Base-by-base conservation (phyloP, 2,888 invertebrate genomes). In the Nemotelus pantherinus region DNA sequence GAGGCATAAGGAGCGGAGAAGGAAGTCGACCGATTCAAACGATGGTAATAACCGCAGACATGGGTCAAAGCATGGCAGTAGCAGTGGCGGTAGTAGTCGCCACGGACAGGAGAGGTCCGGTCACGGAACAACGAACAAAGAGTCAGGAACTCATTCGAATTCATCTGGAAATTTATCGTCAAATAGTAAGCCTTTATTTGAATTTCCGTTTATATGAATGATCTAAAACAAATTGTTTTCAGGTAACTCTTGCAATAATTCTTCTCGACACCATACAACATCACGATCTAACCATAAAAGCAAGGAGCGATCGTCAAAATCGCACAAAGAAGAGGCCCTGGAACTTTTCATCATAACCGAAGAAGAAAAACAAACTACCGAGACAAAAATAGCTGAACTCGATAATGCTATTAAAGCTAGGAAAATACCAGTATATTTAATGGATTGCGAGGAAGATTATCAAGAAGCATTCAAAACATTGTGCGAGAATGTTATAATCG, bases 11-110 rank as follows among this genome's bases (percentile, higher is more conserved):
- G 89, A 89, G 9, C 90, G 90, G 75, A 90, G 89, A 81, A 89
- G 94, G 5, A 89, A 94, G 70, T 94, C 94, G 0, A 93, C 93
- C 0, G 95, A 95, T 86, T 94, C 94, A 0, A 94, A 93, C 81
- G 94, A 94, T 84, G 94, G 92, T 3, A 82, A 86, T 9, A 89
- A 89, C 77, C 89, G 89, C 2, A 89, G 88, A 0, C 82, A 82
- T 25, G 65, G 53, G 0, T 88, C 87, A 0, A 89, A 89, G 85
- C 88, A 89, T 2, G 88, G 64, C 48, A 55, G 77, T 60, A 55
- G 47, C 43, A 55, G 77, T 64, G 44, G 48, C 39, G 88, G 63
- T 50, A 55, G 77, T 58, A 58, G 58, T 43, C 71, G 76, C 53
- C 58, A 57, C n/a, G 64, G 71, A 10, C 47, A 76, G 2, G 65